phyloP scores from a whole-genome alignment of 2,113 vertebrate genomes.

The Bettongia penicillata region DNA sequence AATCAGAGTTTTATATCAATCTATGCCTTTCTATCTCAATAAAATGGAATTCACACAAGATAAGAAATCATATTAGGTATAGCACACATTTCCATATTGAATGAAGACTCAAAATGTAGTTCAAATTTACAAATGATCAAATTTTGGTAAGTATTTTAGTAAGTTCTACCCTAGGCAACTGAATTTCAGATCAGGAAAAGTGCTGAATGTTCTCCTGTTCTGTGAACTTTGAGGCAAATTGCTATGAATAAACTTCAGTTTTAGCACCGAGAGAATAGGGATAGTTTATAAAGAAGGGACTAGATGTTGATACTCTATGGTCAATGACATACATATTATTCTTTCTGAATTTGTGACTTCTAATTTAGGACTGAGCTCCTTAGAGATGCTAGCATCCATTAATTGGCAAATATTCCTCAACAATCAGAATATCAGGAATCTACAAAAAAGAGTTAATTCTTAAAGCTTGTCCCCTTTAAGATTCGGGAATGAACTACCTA shows the following conservation, averaged over 20 bases:
- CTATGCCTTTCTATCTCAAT: background rate
- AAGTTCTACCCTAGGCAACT: background rate
- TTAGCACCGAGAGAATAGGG: background rate
- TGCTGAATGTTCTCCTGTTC: background rate
- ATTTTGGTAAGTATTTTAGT: constrained; percentile 38
- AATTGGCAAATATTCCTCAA: background rate
- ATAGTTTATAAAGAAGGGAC: background rate
- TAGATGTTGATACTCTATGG: background rate
- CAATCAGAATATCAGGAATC: background rate
- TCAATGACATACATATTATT: background rate
- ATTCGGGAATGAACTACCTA: background rate
- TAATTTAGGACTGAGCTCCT: background rate
- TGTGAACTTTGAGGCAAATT: background rate
- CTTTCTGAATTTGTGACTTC: background rate
- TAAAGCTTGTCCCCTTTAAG: background rate
- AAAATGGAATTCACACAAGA: constrained; percentile 45
- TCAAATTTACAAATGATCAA: constrained; percentile 13
- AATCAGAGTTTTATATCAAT: background rate
- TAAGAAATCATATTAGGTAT: background rate
- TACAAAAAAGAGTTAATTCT: background rate
- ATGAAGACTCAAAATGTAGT: constrained; percentile 44
- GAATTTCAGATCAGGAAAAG: background rate
- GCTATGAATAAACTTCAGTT: background rate
- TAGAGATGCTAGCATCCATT: background rate
- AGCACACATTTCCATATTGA: constrained; percentile 41